Percentiles rank a stretch among this genome's conserved stretches.
Conservation (phyloP, 2,797 vertebrate species). For the Cirrhinus mrigala region DNA sequence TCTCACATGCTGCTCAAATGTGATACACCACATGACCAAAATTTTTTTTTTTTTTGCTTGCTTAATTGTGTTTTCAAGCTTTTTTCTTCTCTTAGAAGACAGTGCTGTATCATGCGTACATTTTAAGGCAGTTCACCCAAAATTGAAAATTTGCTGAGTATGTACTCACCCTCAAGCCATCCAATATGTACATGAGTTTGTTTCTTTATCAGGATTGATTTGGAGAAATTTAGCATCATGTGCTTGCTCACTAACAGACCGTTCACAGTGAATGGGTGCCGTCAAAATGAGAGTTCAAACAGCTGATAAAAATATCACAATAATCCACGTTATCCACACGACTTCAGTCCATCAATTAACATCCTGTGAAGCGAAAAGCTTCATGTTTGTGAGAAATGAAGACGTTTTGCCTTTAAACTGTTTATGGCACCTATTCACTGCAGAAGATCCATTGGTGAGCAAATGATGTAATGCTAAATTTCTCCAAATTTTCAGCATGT, state of each 20-base stretch:
- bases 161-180: background rate
- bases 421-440: no score
- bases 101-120: no score
- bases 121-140: background rate
- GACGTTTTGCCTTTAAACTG: no score
- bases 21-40: background rate
- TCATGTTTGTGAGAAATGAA: background rate
- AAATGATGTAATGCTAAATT: background rate
- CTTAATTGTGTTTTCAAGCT: conserved; percentile 4
- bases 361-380: background rate
- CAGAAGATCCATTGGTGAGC: background rate
- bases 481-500: background rate
- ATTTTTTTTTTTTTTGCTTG: background rate
- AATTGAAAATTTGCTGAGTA: background rate
- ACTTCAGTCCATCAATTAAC: background rate
- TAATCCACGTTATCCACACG: background rate
- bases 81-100: background rate
- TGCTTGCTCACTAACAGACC: background rate
- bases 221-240: background rate
- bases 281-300: background rate
- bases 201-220: background rate
- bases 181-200: background rate
- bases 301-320: background rate
- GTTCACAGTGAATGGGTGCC: background rate
- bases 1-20: background rate